Evolutionary conservation across 2,113 vertebrate genomes (phyloP), one percentile per base, ranked within the genome.

Genomic region (Cyprinus carpio): DNA sequence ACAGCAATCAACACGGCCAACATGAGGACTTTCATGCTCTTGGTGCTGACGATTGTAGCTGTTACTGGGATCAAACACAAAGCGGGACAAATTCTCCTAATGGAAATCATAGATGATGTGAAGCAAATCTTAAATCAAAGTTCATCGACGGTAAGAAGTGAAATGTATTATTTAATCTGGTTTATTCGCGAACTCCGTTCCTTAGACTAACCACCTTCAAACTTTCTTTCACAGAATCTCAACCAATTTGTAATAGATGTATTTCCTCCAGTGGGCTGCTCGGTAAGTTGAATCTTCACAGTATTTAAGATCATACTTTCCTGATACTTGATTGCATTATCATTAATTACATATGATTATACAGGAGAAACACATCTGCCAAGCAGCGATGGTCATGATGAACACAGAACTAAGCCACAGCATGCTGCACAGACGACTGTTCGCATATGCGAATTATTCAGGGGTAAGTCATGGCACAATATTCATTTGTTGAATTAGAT

Each of bases 191-290:
- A 40, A 40, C 4, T 5, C 34, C 6, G 34, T 34, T 7, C 7
- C 40, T 43, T 10, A 43, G 40, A 2, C 40, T 43, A 10, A 43
- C 54, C 60, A 60, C 6, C 23, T 16, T 29, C 16, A 23, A 49
- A 51, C 8, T 81, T 37, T 54, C 18, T 54, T 58, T 4, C 18
- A 16, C 11, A 81, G 79, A 51, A 11, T 15, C 43, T 51, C 31
- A 0, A 13, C 18, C 10, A 8, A 1, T 34, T 1, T 49, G 62
- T 81, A 11, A 4, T 2, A 8, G 12, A 51, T 0, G 18, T 51
- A 16, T n/a, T 67, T 51, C 1, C 2, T 0, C 0, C 0, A 2
- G 1, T 0, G 0, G 0, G 1, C 25, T 81, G 62, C 11, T n/a
- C 62, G 2, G 79, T 69, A 51, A 81, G 78, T 29, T n/a, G 2